A percentile compares a stretch with the other conserved stretches of the same genome.
phyloP scores from a whole-genome alignment of 2,113 vertebrate genomes.

The Octodon degus region DNA sequence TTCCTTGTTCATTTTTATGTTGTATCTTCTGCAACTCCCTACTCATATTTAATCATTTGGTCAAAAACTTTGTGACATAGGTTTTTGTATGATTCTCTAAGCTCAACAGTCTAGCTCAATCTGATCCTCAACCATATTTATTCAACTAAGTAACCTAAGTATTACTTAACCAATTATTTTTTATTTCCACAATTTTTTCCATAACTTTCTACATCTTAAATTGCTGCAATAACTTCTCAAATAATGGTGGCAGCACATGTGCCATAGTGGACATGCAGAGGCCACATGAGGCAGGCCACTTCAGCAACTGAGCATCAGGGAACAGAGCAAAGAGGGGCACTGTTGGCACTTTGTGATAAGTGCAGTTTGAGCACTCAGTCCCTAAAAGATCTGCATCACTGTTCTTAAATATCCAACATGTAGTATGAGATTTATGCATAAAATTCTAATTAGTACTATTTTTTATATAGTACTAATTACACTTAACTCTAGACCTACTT shows the following conservation, averaged over 20 bases:
- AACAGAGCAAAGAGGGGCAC: not conserved
- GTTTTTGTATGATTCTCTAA: not conserved
- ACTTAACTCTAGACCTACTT: not conserved
- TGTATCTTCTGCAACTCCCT: not conserved
- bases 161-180: conserved; percentile 6
- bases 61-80: not conserved
- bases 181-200: conserved; percentile 15
- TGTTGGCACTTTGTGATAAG: not conserved
- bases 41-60: not conserved
- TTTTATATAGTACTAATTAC: conserved; percentile 18
- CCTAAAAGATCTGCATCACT: not conserved
- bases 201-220: not conserved
- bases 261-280: not conserved
- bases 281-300: not conserved
- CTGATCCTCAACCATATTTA: conserved; percentile 3
- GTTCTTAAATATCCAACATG: not conserved
- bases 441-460: not conserved
- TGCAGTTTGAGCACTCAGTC: not conserved
- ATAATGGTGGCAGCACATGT: not conserved
- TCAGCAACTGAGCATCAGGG: not conserved
- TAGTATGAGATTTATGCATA: not conserved
- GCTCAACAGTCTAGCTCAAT: conserved; percentile 40
- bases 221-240: not conserved
- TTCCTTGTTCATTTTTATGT: not conserved
- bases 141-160: not conserved